Conservation (phyloP, 2,797 vertebrate genomes). For the Diglossa cyanea region DNA sequence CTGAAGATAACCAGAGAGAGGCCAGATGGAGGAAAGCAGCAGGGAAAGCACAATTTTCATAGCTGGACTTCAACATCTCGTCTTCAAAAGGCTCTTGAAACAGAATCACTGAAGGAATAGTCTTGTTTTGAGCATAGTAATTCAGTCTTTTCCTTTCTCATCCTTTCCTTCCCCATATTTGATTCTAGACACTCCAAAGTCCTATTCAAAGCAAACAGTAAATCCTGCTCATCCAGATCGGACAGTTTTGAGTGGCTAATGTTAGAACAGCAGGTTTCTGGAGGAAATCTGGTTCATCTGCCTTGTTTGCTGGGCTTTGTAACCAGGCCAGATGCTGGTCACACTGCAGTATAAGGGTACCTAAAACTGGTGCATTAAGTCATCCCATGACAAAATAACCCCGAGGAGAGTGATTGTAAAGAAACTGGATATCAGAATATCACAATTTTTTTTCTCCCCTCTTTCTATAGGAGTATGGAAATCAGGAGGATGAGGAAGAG, state of each 20-base stretch:
- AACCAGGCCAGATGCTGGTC: background rate
- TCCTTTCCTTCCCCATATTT: background rate
- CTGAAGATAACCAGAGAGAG: background rate
- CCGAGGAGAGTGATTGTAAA: background rate
- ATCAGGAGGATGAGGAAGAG: background rate
- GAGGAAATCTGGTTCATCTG: background rate
- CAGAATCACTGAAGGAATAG: background rate
- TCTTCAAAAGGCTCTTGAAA: background rate
- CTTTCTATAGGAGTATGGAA: background rate
- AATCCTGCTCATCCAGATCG: background rate
- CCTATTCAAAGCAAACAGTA: background rate
- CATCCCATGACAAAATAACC: background rate
- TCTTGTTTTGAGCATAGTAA: background rate
- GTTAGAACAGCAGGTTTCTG: background rate
- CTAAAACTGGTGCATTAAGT: background rate
- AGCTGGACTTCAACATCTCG: background rate
- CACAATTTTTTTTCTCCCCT: background rate
- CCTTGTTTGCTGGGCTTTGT: background rate
- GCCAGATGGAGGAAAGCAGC: background rate
- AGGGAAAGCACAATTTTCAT: background rate
- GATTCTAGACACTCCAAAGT: background rate
- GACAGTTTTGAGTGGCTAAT: background rate
- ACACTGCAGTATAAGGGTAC: background rate
- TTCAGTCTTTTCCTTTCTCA: background rate
- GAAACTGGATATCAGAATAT: background rate